Percentiles rank a stretch among this genome's conserved stretches.
These are phyloP conservation scores for Acridotheres tristis DNA, from an alignment of 2,797 vertebrate genomes.

Conservation along the genomic window DNA sequence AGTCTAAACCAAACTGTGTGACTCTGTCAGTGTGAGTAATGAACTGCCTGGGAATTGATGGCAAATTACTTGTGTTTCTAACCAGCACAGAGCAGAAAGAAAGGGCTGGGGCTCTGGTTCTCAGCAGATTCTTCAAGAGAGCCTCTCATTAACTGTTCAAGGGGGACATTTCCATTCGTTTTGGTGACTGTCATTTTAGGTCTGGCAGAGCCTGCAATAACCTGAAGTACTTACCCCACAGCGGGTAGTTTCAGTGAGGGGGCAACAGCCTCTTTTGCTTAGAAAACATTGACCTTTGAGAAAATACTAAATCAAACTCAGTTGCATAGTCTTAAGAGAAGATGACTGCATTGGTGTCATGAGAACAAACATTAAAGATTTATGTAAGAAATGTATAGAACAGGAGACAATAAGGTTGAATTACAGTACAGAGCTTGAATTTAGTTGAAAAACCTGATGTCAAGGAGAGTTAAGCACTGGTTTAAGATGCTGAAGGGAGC, in stretches of 20 bases:
- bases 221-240: not conserved
- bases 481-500: not conserved
- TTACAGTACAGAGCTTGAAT: not conserved
- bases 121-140: not conserved
- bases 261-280: not conserved
- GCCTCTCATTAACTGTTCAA: not conserved
- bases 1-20: not conserved
- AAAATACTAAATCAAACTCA: not conserved
- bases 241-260: not conserved
- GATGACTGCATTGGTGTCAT: not conserved
- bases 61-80: not conserved
- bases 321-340: not conserved
- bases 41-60: not conserved
- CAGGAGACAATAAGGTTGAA: not conserved
- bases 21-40: not conserved
- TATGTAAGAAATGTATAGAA: not conserved
- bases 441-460: not conserved
- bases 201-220: not conserved
- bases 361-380: not conserved
- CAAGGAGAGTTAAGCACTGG: not conserved
- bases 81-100: not conserved
- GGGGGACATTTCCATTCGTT: not conserved
- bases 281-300: not conserved
- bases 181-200: not conserved
- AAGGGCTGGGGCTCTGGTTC: fast-evolving